A percentile compares a stretch with the other conserved stretches of the same genome.
Evolutionary conservation across 1,140 invertebrate genomes (phyloP).

Genomic region (Wiebesia pumilae): DNA sequence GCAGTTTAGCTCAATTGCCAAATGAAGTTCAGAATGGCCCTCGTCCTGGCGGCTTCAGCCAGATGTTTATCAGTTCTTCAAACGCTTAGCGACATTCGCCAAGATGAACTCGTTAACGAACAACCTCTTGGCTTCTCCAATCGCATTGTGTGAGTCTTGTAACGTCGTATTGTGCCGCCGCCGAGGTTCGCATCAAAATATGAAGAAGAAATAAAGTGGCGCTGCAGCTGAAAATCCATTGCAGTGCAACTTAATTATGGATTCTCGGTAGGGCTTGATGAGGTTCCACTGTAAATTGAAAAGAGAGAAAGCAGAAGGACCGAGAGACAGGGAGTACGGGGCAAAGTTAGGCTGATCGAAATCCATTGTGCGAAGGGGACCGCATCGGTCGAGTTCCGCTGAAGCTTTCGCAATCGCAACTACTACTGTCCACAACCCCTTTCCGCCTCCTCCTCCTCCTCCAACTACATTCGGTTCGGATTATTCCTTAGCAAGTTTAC

Average conservation of each 20-base stretch:
- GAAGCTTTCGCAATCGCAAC: not conserved
- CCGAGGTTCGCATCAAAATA: not conserved
- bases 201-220: not conserved
- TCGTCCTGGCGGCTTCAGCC: not conserved
- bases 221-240: not conserved
- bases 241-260: conserved; percentile 5
- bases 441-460: too few species aligned
- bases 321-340: not conserved
- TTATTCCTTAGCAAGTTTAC: conserved; percentile 55
- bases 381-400: not conserved
- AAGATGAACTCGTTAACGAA: not conserved
- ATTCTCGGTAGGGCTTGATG: conserved; percentile 9
- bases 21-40: not conserved
- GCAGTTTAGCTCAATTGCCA: not conserved
- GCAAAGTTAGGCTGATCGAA: conserved; percentile 6
- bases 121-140: not conserved
- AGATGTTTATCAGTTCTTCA: too few species aligned
- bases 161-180: not conserved
- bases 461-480: not conserved
- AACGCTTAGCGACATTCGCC: not conserved
- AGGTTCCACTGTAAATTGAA: conserved; percentile 5
- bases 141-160: not conserved
- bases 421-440: not conserved
- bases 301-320: not conserved
- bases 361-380: conserved; percentile 18